Base-by-base conservation (phyloP, 2,888 invertebrate genomes). In the Dorcus parallelipipedus region DNA sequence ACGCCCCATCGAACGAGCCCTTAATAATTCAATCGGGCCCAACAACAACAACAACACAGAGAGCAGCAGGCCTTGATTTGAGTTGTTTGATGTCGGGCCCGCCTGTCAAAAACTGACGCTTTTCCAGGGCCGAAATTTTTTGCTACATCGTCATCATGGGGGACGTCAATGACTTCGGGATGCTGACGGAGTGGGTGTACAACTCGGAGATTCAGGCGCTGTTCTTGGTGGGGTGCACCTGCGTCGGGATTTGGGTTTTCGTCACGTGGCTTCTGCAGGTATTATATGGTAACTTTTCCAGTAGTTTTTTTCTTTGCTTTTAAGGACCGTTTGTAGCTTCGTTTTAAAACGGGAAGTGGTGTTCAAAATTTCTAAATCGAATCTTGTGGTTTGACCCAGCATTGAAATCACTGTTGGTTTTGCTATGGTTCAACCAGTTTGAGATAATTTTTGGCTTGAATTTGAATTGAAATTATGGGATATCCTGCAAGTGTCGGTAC, bases 231-330 rank as follows among this genome's bases (percentile, higher is more conserved):
- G 68, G 67, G 9, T 58, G 66, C 9, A 68, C 64, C 20, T 68
- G 65, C 45, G 63, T 70, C 4, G 69, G 69, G 3, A 66, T 64
- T 7, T 70, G 67, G 68, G 64, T 68, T 3, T 53, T 70, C 17
- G 49, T 69, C 38, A 61, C 63, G 10, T 67, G 66, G 67, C 20
- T 67, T 38, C 10, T 67, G 17, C 64, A 68, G 63, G 69, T 69
- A 61, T 49, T 33, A 33, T 6, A 33, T 6, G 26, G 26, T 33
- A 33, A 33, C 26, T 33, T 33, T 33, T 33, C 26, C 26, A 33
- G 6, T 33, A 33, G 26, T 33, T 33, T 33, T 26, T 6, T 7
- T 6, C 6, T 20, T 20, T 20, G 20, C 20, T 20, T 20, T 20
- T 20, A 20, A 20, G 20, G 20, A 20, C 2, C 20, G 20, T 20